These are phyloP conservation scores for Argyrosomus japonicus DNA, from an alignment of 2,113 vertebrate species.

Conservation along the genomic window DNA sequence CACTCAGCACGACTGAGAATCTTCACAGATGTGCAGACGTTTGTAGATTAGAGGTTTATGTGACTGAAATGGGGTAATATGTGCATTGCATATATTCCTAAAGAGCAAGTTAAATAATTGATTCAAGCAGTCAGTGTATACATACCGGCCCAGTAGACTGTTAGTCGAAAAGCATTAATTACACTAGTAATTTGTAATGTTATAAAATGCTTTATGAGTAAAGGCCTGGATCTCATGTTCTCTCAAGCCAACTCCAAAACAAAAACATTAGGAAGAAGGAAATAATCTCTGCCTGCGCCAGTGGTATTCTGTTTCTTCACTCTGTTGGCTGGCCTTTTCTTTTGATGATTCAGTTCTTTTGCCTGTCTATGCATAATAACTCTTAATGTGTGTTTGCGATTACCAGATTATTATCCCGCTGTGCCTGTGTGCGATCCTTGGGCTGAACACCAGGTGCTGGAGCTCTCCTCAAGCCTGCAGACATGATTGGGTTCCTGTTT, in stretches of 20 bases:
- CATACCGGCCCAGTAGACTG: not conserved
- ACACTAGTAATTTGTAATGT: not conserved
- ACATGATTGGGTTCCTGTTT: conserved; percentile 28
- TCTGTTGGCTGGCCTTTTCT: conserved; percentile 37
- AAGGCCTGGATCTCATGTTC: conserved; percentile 21
- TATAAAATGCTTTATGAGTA: not conserved
- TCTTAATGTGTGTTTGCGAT: conserved; percentile 59
- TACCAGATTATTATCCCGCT: conserved; percentile 48
- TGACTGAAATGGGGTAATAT: too few relatives aligned
- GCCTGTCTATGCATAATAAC: conserved; percentile 40
- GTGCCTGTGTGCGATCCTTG: conserved; percentile 18
- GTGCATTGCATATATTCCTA: not conserved
- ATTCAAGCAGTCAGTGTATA: not conserved
- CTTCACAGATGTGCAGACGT: not conserved
- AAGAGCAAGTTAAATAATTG: not conserved
- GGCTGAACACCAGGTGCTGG: conserved; percentile 27
- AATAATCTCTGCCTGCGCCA: conserved; percentile 37
- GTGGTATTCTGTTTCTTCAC: conserved; percentile 2
- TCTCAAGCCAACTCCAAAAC: conserved; percentile 11
- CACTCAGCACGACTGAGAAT: not conserved
- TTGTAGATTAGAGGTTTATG: not conserved
- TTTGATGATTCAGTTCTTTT: conserved; percentile 56
- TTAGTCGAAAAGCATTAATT: not conserved
- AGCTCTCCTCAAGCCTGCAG: conserved; percentile 22
- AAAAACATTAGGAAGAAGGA: conserved; percentile 44